Evolutionary conservation across 2,113 vertebrate genomes (phyloP), one percentile per base, ranked within the genome.

Genomic region (Crocuta crocuta): DNA sequence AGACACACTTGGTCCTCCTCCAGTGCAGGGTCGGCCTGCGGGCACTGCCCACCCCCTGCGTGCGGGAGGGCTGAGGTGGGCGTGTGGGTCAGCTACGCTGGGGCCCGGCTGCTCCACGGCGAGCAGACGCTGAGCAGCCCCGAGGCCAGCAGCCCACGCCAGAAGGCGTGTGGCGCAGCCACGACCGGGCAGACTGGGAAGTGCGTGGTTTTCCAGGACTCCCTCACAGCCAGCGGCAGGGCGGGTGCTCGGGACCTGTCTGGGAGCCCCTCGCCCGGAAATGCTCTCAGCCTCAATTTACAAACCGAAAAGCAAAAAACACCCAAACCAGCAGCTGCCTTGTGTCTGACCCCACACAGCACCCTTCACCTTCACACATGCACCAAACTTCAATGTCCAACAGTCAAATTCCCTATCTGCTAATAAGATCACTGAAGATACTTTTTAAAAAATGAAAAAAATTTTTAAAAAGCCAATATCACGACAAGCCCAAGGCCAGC

Each of bases 131-230:
- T 8, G 39, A 10, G 33, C 0, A 21, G 66, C 50, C 39, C n/a
- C 0, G 2, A 39, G 71, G 45, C 58, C 26, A 9, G 55, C 12
- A 70, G 68, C 50, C 66, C 0, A 0, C 0, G 3, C 4, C 17
- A 23, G 58, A 23, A 61, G 19, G 15, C 5, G 4, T 2, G 43
- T 23, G 28, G 9, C 4, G 0, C 10, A 13, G 50, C 5, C 10
- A 4, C 2, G 10, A 13, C 6, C 23, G 10, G 0, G 12, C 10
- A 35, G 31, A 5, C 12, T 0, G 31, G 78, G 19, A 33, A 2
- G 3, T 2, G 1, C 2, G 10, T 2, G 1, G 53, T 19, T 0
- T 7, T 31, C 73, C 21, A 0, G 5, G 33, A 23, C 33, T 6
- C 10, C n/a, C 15, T 4, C 1, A 28, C 0, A 1, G n/a, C 31